phyloP scores from a whole-genome alignment of 2,888 invertebrate genomes.

The Doris montereyensis region DNA sequence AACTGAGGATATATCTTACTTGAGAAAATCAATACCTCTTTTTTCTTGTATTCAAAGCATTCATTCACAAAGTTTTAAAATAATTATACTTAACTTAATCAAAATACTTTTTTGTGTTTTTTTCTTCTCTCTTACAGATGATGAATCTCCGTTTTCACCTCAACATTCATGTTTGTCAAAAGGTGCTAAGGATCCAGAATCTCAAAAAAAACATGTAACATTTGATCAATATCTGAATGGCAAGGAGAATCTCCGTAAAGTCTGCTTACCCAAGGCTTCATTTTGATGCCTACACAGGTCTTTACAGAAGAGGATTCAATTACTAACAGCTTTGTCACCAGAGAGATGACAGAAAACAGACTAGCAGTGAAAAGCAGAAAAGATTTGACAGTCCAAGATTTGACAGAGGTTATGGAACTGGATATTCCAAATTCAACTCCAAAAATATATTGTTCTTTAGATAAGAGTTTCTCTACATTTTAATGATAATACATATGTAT shows the following conservation, averaged over 20 bases:
- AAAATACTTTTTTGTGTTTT: too few species aligned
- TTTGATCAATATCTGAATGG: constrained; percentile 60
- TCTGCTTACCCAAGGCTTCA: constrained; percentile 48
- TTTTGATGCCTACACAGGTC: constrained; percentile 47
- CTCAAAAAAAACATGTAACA: constrained; percentile 66
- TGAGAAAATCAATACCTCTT: not conserved
- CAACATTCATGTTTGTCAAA: constrained; percentile 59
- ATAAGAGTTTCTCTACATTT: too few species aligned
- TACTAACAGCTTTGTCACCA: too few species aligned
- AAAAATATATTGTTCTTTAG: constrained; percentile 42
- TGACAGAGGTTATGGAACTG: too few species aligned
- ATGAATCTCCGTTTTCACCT: constrained; percentile 38
- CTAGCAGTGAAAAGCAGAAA: too few species aligned
- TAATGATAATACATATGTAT: too few species aligned
- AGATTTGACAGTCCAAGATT: too few species aligned
- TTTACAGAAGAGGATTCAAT: constrained; percentile 50
- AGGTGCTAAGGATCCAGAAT: constrained; percentile 55
- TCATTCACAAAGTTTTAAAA: too few species aligned
- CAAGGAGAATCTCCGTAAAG: constrained; percentile 60
- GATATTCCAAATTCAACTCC: constrained; percentile 31
- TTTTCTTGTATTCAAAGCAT: not conserved
- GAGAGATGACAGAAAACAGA: too few species aligned
- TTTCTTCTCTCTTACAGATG: constrained; percentile 44
- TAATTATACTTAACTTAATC: too few species aligned
- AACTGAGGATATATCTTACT: too few species aligned